These are phyloP conservation scores for Ptilorrhoa leucosticta DNA, from an alignment of 2,113 vertebrate genomes.

Conservation along the genomic window DNA sequence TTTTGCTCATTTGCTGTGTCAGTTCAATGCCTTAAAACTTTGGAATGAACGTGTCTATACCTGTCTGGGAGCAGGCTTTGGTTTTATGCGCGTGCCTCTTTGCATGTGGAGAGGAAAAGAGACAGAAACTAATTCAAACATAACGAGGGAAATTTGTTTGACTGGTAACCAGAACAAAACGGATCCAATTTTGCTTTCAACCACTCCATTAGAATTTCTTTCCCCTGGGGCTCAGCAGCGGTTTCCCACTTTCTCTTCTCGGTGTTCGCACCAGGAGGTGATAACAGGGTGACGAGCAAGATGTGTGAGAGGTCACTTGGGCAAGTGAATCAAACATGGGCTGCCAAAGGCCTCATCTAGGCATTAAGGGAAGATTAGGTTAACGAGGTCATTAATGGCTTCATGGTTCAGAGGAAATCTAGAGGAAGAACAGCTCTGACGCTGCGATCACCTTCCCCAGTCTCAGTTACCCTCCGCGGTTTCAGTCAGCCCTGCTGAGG, in stretches of 20 bases:
- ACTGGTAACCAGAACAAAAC: not conserved
- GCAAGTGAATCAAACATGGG: not conserved
- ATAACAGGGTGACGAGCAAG: not conserved
- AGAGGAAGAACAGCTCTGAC: not conserved
- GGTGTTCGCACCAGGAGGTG: not conserved
- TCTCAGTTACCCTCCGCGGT: not conserved
- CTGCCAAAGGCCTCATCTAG: not conserved
- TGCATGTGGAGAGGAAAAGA: not conserved
- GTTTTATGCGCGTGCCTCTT: not conserved
- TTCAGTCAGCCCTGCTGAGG: not conserved
- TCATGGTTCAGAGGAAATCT: not conserved
- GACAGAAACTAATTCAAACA: not conserved
- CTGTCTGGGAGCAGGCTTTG: not conserved
- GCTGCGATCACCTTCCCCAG: not conserved
- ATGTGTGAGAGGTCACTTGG: not conserved
- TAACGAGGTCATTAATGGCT: not conserved
- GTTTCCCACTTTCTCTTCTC: not conserved
- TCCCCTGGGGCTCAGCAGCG: not conserved
- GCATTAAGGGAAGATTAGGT: not conserved
- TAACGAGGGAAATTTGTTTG: not conserved
- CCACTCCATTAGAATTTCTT: not conserved
- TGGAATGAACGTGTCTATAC: fast-evolving
- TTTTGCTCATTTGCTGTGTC: not conserved
- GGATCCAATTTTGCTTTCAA: not conserved
- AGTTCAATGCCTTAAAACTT: not conserved